Percentiles rank a stretch among this genome's conserved stretches.
These are phyloP conservation scores for Tokudaia muenninki DNA, from an alignment of 2,797 vertebrate genomes.

Conservation along the genomic window DNA sequence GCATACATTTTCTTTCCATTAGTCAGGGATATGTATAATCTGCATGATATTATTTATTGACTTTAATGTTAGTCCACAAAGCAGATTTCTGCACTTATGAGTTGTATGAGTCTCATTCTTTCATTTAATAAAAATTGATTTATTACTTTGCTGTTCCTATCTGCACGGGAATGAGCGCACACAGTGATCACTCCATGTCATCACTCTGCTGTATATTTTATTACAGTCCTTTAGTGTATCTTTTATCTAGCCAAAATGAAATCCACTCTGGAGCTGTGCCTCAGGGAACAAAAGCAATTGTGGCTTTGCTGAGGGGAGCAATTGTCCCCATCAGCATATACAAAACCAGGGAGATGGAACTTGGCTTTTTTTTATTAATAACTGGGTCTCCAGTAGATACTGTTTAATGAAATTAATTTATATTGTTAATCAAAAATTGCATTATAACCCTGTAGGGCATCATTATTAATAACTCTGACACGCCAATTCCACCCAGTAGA, in stretches of 20 bases:
- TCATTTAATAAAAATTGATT: slow-evolving; percentile 66
- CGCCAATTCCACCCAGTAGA: not conserved
- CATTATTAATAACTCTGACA: slow-evolving; percentile 20
- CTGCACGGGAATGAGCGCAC: slow-evolving; percentile 3
- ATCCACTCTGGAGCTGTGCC: slow-evolving; percentile 47
- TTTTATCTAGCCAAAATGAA: slow-evolving; percentile 71
- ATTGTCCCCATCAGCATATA: not conserved
- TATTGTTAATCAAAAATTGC: slow-evolving; percentile 48
- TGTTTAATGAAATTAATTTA: slow-evolving; percentile 65
- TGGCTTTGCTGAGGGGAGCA: slow-evolving; percentile 12
- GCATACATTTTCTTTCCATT: not conserved
- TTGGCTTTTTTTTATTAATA: slow-evolving; percentile 44
- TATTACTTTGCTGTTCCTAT: slow-evolving; percentile 51
- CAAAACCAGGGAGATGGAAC: not conserved
- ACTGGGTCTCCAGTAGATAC: slow-evolving; percentile 32
- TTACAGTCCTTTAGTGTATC: slow-evolving; percentile 68
- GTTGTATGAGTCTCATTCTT: slow-evolving; percentile 52
- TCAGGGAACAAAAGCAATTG: slow-evolving; percentile 34
- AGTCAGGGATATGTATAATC: slow-evolving; percentile 10
- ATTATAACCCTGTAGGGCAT: slow-evolving; percentile 25
- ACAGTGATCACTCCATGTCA: slow-evolving; percentile 56
- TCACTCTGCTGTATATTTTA: slow-evolving; percentile 54
- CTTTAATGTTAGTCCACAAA: slow-evolving; percentile 58
- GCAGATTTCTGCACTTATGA: slow-evolving; percentile 54
- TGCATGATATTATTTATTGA: slow-evolving; percentile 28